Percentiles rank a stretch among this genome's conserved stretches.
phyloP scores from a whole-genome alignment of 2,113 vertebrate species.

The Pachycephala philippinensis region DNA sequence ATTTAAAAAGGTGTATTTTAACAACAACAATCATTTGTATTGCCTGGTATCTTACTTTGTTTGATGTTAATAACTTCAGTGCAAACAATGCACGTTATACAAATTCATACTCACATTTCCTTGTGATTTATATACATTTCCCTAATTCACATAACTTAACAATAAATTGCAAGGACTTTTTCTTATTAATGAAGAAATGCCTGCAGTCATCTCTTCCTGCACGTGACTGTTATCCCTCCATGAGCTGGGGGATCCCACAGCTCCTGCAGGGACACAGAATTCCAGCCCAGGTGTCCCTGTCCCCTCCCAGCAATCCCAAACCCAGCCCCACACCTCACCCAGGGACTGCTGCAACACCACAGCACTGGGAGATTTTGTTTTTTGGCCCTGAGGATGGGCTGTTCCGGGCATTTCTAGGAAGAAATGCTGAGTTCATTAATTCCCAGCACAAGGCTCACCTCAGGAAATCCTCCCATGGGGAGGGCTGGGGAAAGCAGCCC shows the following conservation, averaged over 20 bases:
- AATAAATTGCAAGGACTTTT: neutral
- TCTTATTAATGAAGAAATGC: neutral
- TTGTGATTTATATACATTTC: neutral
- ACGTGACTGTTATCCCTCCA: accelerated
- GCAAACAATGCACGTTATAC: accelerated
- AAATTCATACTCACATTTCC: neutral
- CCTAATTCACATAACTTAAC: neutral
- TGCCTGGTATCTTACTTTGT: neutral
- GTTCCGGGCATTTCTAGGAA: neutral
- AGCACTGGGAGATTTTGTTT: neutral
- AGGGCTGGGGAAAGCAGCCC: neutral
- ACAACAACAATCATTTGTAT: neutral
- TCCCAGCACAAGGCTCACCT: neutral
- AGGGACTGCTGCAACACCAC: neutral
- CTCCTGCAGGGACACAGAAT: neutral
- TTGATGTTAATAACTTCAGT: neutral
- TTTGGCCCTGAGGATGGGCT: neutral
- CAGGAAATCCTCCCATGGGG: neutral
- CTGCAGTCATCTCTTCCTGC: neutral
- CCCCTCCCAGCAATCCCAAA: accelerated
- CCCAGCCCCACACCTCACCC: neutral
- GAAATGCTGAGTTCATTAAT: neutral
- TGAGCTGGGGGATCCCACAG: neutral
- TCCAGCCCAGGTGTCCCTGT: accelerated
- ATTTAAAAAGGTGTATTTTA: neutral